phyloP scores from a whole-genome alignment of 2,113 vertebrate species.

The Phalacrocorax carbo region DNA sequence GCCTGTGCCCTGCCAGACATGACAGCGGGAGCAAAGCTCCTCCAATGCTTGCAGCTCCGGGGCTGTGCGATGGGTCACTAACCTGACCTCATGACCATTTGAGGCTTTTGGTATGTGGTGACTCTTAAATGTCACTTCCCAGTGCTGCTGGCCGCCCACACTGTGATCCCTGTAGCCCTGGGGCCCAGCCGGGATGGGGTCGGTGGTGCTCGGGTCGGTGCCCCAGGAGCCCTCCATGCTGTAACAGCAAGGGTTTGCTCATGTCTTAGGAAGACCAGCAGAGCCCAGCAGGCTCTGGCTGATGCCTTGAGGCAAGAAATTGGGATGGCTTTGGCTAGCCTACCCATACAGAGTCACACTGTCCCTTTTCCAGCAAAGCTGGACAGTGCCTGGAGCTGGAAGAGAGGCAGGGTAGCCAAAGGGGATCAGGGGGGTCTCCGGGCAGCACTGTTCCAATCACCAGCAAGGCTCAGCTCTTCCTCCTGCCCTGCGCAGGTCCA shows the following conservation, averaged over 20 bases:
- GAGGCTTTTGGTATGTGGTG: background rate
- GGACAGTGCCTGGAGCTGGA: background rate
- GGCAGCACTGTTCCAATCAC: rapidly evolving
- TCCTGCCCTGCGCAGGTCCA: background rate
- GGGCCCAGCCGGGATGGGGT: background rate
- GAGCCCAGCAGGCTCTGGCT: background rate
- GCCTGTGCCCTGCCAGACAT: background rate
- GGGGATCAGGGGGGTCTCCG: rapidly evolving
- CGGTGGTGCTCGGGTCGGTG: rapidly evolving
- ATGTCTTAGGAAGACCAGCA: background rate
- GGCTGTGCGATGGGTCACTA: background rate
- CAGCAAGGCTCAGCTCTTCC: background rate
- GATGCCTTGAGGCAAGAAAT: background rate
- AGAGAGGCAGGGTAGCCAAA: rapidly evolving
- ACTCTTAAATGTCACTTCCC: background rate
- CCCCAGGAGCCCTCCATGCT: rapidly evolving
- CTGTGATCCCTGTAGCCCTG: rapidly evolving
- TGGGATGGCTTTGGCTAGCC: background rate
- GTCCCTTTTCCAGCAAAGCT: background rate
- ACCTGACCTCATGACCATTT: background rate
- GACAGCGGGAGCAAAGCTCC: background rate
- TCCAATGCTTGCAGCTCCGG: background rate
- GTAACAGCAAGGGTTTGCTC: background rate
- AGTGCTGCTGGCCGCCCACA: background rate
- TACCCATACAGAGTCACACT: rapidly evolving